These are phyloP conservation scores for Myotis daubentonii DNA, from an alignment of 2,797 vertebrate species.

Conservation along the genomic window DNA sequence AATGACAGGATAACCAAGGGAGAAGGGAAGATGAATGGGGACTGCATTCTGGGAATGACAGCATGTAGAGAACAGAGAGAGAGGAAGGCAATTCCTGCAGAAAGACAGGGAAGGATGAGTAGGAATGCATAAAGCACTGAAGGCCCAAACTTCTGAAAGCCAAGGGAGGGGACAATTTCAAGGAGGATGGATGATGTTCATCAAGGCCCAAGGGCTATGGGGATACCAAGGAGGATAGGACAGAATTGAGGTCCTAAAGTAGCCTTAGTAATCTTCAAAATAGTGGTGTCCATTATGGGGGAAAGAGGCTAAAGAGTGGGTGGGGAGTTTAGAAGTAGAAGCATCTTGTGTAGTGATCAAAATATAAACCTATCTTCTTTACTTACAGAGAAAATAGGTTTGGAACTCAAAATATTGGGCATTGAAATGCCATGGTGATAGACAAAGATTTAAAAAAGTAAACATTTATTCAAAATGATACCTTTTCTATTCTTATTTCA, in stretches of 20 bases:
- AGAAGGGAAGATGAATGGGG: neutral
- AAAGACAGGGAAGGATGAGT: too few species aligned
- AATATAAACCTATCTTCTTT: neutral
- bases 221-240: neutral
- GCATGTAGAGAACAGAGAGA: neutral
- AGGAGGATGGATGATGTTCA: neutral
- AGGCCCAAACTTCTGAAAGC: neutral
- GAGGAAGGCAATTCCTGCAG: neutral
- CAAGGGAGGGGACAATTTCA: neutral
- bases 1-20: neutral
- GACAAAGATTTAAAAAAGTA: neutral
- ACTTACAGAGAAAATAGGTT: neutral
- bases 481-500: neutral
- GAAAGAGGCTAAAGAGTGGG: neutral
- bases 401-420: neutral
- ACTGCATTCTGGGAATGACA: neutral
- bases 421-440: neutral
- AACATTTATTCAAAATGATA: neutral
- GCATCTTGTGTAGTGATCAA: neutral
- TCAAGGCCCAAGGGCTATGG: neutral
- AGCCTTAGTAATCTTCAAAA: neutral
- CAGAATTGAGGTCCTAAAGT: neutral
- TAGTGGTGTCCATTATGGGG: neutral
- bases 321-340: neutral
- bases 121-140: neutral